Percentiles rank a stretch among this genome's conserved stretches.
phyloP scores from a whole-genome alignment of 2,113 vertebrate genomes.

The Epinephelus cyanopodus region DNA sequence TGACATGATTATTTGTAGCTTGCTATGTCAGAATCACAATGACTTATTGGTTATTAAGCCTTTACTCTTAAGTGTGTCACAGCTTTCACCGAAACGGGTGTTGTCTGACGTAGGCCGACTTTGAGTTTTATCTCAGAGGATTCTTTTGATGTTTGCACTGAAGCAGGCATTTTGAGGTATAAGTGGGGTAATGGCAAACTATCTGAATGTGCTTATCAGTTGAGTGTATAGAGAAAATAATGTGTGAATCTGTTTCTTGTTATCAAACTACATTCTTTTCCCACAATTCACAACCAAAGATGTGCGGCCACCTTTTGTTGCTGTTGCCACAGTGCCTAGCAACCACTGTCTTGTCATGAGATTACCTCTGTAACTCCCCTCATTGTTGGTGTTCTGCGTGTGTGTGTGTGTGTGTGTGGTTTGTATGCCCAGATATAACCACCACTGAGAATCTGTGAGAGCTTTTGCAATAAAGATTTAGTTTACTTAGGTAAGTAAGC shows the following conservation, averaged over 20 bases:
- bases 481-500: not conserved
- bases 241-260: conserved; percentile 5
- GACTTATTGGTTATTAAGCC: not conserved
- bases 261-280: conserved; percentile 23
- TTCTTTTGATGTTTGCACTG: not conserved
- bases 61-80: not conserved
- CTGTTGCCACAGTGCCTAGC: conserved; percentile 63
- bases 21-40: not conserved
- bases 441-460: not conserved
- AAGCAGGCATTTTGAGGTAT: not conserved
- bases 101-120: not conserved
- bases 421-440: not conserved
- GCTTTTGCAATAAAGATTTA: not conserved
- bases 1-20: not conserved
- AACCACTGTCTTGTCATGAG: conserved; percentile 48
- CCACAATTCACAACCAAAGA: conserved; percentile 6
- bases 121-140: not conserved
- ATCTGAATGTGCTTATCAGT: not conserved
- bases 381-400: not conserved
- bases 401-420: conserved; percentile 7
- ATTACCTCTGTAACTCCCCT: not conserved
- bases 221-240: not conserved
- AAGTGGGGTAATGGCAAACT: not conserved
- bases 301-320: conserved; percentile 30
- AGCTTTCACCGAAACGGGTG: not conserved